A percentile compares a stretch with the other conserved stretches of the same genome.
These are phyloP conservation scores for Papilio machaon DNA, from an alignment of 1,140 invertebrate species.

Conservation along the genomic window DNA sequence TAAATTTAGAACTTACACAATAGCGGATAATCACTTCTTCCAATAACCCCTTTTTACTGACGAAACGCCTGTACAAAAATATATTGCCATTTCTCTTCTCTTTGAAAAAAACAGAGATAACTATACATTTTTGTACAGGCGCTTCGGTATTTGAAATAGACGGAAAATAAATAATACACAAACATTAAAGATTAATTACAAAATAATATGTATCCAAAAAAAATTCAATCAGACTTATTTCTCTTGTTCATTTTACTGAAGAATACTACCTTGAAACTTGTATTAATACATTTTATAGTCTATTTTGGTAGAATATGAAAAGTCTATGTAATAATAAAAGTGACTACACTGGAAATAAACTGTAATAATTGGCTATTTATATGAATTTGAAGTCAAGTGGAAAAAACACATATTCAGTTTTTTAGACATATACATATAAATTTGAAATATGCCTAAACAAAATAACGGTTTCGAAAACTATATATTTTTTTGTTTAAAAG, in stretches of 20 bases:
- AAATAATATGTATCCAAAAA: neutral
- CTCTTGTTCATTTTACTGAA: neutral
- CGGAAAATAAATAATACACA: constrained; percentile 35
- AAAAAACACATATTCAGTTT: neutral
- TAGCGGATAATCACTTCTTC: constrained; percentile 31
- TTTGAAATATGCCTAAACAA: neutral
- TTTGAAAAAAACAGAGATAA: neutral
- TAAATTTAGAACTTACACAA: constrained; percentile 56
- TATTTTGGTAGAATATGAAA: too few species aligned
- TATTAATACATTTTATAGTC: too few species aligned
- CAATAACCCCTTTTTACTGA: neutral
- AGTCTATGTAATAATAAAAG: too few species aligned
- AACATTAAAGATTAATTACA: neutral
- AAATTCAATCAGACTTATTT: constrained; percentile 28
- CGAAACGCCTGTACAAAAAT: neutral
- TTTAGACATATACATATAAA: neutral
- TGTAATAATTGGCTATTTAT: neutral
- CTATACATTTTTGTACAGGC: neutral
- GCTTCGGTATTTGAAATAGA: neutral
- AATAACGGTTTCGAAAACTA: neutral
- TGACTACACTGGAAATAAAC: too few species aligned
- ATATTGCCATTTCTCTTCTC: neutral
- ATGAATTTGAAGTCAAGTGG: neutral
- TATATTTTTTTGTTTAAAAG: neutral
- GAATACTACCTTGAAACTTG: too few species aligned